A percentile compares a stretch with the other conserved stretches of the same genome.
Conservation (phyloP, 2,113 vertebrate genomes). For the Garra rufa region DNA sequence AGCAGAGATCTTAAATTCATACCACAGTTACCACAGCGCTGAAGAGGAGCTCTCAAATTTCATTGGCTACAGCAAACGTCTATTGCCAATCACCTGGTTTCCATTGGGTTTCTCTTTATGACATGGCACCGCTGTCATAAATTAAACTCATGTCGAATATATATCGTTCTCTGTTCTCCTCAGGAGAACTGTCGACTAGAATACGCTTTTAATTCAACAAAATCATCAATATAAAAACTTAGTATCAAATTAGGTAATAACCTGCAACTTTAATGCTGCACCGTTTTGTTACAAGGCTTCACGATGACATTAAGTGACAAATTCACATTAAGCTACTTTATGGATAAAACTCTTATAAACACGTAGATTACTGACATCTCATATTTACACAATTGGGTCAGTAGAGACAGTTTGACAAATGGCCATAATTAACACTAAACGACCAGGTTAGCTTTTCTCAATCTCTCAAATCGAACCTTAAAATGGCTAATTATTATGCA, state of each 20-base stretch:
- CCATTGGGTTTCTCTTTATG: conserved; percentile 15
- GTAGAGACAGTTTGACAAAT: neutral
- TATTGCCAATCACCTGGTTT: neutral
- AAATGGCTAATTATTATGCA: neutral
- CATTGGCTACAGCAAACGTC: conserved; percentile 27
- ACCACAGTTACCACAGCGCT: conserved; percentile 18
- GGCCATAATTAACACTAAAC: neutral
- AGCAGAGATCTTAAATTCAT: neutral
- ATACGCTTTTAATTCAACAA: neutral
- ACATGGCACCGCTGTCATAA: neutral
- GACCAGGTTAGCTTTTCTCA: neutral
- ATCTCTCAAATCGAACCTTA: neutral
- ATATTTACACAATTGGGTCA: neutral
- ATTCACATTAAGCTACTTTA: neutral
- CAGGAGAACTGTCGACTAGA: neutral
- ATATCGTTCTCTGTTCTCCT: neutral
- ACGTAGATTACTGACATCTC: neutral
- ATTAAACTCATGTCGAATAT: neutral
- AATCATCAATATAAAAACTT: neutral
- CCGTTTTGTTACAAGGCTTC: neutral
- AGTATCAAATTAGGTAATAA: no score
- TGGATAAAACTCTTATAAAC: neutral
- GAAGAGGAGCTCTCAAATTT: neutral
- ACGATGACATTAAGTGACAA: neutral
- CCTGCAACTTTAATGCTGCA: neutral